Conservation (phyloP, 2,113 vertebrate genomes). For the Coreoperca whiteheadi region DNA sequence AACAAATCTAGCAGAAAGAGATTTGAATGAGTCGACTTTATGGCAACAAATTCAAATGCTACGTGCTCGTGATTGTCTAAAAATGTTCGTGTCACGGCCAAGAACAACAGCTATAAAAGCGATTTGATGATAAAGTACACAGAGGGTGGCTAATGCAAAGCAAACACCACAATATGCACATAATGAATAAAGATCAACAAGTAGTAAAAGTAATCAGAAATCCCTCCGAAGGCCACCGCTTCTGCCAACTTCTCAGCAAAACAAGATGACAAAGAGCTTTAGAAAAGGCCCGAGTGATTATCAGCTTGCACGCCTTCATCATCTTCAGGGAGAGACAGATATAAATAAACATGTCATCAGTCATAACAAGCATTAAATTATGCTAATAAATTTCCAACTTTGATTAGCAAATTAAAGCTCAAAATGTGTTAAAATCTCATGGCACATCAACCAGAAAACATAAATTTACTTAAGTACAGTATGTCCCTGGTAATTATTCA, state of each 20-base stretch:
- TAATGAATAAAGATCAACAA: constrained; percentile 56
- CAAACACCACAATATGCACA: constrained; percentile 21
- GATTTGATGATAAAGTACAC: constrained; percentile 29
- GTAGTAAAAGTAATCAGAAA: constrained; percentile 49
- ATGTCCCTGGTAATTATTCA: constrained; percentile 33
- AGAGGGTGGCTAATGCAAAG: constrained; percentile 49
- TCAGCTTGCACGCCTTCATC: constrained; percentile 38
- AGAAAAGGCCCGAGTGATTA: constrained; percentile 51
- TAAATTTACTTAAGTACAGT: constrained; percentile 23
- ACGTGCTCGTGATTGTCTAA: constrained; percentile 7
- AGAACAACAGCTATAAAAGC: constrained; percentile 32
- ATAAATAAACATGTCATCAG: constrained; percentile 71
- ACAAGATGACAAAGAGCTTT: constrained; percentile 52
- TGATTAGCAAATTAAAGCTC: constrained; percentile 59
- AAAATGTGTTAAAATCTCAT: constrained; percentile 32
- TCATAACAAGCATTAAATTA: constrained; percentile 38
- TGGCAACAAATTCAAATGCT: constrained; percentile 15
- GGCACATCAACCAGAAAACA: constrained; percentile 30
- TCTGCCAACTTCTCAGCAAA: constrained; percentile 46
- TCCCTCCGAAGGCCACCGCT: constrained; percentile 22
- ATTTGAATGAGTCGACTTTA: constrained; percentile 21
- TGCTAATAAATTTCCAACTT: constrained; percentile 46
- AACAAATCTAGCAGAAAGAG: neutral
- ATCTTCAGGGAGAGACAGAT: constrained; percentile 38
- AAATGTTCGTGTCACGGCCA: constrained; percentile 4